These are phyloP conservation scores for Brotula barbata DNA, from an alignment of 2,797 vertebrate species.

Conservation along the genomic window DNA sequence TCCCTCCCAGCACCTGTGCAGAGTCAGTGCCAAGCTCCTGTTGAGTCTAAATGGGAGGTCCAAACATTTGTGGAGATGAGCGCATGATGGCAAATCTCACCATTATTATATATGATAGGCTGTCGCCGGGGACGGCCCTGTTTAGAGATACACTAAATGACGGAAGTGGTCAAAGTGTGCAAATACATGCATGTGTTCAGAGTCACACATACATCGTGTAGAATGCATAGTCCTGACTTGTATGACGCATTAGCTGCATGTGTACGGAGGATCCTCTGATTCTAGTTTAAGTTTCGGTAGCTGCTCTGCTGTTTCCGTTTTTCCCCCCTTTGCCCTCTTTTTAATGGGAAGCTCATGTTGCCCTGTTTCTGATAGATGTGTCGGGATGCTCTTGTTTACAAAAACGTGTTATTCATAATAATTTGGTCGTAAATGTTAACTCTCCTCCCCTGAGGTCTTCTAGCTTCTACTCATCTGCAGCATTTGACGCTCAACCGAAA, in stretches of 20 bases:
- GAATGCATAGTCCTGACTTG: conserved; percentile 4
- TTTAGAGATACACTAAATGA: conserved; percentile 62
- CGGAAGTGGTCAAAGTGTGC: conserved; percentile 45
- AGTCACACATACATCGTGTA: conserved; percentile 4
- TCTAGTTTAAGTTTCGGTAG: too few relatives aligned
- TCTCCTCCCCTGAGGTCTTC: too few relatives aligned
- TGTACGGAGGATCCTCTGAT: too few relatives aligned
- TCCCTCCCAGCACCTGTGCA: conserved; percentile 76
- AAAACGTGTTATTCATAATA: too few relatives aligned
- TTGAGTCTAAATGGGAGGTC: conserved; percentile 83
- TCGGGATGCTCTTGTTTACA: too few relatives aligned
- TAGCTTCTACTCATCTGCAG: too few relatives aligned
- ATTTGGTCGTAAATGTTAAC: too few relatives aligned
- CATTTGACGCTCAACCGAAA: too few relatives aligned
- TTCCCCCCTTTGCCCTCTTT: too few relatives aligned
- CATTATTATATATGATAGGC: conserved; percentile 73
- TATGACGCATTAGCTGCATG: background rate
- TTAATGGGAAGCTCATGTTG: too few relatives aligned
- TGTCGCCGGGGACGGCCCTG: conserved; percentile 48
- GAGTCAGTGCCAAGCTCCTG: conserved; percentile 80
- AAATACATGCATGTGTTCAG: conserved; percentile 23
- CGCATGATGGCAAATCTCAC: conserved; percentile 79
- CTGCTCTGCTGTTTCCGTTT: too few relatives aligned
- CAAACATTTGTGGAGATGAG: conserved; percentile 77
- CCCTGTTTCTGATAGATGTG: too few relatives aligned